A percentile compares a stretch with the other conserved stretches of the same genome.
Evolutionary conservation across 2,113 vertebrate genomes (phyloP).

Genomic region (Scatophagus argus): DNA sequence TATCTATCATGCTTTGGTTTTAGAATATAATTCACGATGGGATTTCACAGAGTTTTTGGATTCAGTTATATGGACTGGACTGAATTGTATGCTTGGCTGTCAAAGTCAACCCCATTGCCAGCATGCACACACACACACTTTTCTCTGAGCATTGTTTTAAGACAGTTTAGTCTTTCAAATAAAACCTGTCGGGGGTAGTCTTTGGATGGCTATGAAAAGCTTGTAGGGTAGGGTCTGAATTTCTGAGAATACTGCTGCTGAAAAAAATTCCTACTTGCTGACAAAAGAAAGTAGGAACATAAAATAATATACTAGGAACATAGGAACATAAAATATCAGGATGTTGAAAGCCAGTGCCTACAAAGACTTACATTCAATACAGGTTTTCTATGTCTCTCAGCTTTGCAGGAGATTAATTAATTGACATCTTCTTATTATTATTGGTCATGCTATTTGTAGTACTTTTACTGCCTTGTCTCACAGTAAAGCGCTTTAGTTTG

Average conservation of each 20-base stretch:
- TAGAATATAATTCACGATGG: background rate
- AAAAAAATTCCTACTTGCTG: background rate
- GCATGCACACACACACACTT: background rate
- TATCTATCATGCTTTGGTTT: background rate
- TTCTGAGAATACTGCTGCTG: background rate
- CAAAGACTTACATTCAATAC: background rate
- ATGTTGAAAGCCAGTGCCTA: background rate
- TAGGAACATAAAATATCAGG: background rate
- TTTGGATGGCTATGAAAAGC: background rate
- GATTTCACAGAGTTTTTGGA: background rate
- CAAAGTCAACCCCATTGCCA: background rate
- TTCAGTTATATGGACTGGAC: background rate
- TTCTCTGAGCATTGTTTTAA: background rate
- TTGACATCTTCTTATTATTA: no score
- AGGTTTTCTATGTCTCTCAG: background rate
- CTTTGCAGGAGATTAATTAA: conserved; percentile 7
- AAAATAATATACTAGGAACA: background rate
- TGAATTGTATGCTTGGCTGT: background rate
- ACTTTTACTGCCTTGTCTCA: background rate
- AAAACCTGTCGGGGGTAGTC: background rate
- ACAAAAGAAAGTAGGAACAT: background rate
- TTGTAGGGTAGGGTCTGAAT: no score
- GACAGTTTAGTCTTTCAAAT: background rate
- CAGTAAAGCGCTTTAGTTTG: background rate
- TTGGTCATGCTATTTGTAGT: background rate